phyloP scores from a whole-genome alignment of 2,888 invertebrate species.

The Dasysyrphus tricinctus region DNA sequence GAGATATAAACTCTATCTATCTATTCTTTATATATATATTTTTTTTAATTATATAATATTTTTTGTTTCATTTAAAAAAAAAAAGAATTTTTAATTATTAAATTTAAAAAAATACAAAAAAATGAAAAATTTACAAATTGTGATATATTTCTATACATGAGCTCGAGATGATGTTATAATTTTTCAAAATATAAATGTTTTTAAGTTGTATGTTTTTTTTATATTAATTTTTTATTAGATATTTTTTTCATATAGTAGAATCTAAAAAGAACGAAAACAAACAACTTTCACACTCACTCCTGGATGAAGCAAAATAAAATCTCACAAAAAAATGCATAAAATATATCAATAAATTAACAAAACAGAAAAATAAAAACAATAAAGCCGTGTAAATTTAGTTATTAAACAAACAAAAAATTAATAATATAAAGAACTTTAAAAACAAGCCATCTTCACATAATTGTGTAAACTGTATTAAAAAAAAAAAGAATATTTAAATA shows the following conservation, averaged over 20 bases:
- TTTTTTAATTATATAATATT: slow-evolving; percentile 29
- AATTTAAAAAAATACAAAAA: slow-evolving; percentile 46
- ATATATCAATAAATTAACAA: slow-evolving; percentile 66
- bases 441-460: slow-evolving; percentile 71
- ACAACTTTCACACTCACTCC: slow-evolving; percentile 70
- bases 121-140: slow-evolving; percentile 75
- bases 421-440: slow-evolving; percentile 45
- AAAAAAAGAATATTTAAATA: slow-evolving; percentile 66
- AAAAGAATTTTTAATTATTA: slow-evolving; percentile 64
- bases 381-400: slow-evolving; percentile 73
- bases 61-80: slow-evolving; percentile 50
- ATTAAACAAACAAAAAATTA: slow-evolving; percentile 49
- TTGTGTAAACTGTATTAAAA: slow-evolving; percentile 71
- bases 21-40: slow-evolving; percentile 42
- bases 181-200: slow-evolving; percentile 68
- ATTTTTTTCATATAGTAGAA: slow-evolving; percentile 51
- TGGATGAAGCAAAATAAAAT: slow-evolving; percentile 63
- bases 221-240: slow-evolving; percentile 33
- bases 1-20: slow-evolving; percentile 52
- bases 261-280: slow-evolving; percentile 46
- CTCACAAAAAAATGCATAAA: slow-evolving; percentile 60
- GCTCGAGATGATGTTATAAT: slow-evolving; percentile 71
- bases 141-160: slow-evolving; percentile 76
- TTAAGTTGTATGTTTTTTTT: slow-evolving; percentile 61
- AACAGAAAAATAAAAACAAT: slow-evolving; percentile 58